phyloP scores from a whole-genome alignment of 2,797 vertebrate genomes.

The Chelmon rostratus region DNA sequence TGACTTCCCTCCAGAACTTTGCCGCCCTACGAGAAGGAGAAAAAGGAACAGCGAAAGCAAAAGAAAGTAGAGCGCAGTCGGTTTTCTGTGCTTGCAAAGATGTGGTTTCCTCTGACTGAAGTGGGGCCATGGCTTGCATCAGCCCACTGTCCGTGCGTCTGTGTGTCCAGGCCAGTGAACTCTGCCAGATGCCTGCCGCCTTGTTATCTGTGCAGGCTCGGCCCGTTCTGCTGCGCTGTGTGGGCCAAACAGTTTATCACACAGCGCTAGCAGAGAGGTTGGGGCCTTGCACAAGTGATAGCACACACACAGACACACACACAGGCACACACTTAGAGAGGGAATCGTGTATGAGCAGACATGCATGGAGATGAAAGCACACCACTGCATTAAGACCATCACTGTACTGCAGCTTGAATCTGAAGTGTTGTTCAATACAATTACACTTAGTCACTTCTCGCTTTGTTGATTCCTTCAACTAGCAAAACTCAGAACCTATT shows the following conservation, averaged over 20 bases:
- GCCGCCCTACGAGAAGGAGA: constrained; percentile 18
- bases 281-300: constrained; percentile 34
- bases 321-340: not conserved
- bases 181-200: constrained; percentile 65
- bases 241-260: constrained; percentile 65
- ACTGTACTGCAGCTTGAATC: not conserved
- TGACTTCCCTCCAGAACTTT: constrained; percentile 27
- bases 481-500: too few relatives aligned
- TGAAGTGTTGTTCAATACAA: not conserved
- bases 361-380: not conserved
- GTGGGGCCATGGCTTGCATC: constrained; percentile 56
- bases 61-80: constrained; percentile 49
- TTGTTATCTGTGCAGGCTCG: constrained; percentile 62
- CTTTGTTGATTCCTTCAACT: too few relatives aligned
- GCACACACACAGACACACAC: constrained; percentile 11
- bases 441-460: not conserved
- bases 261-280: constrained; percentile 37
- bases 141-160: constrained; percentile 46
- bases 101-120: constrained; percentile 64
- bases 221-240: constrained; percentile 38
- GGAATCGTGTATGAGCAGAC: not conserved
- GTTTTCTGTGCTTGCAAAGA: constrained; percentile 59
- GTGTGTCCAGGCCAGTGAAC: constrained; percentile 57
- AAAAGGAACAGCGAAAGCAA: constrained; percentile 16
- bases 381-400: not conserved